Evolutionary conservation across 1,140 invertebrate species (phyloP).

Genomic region (Trichonephila clavata): DNA sequence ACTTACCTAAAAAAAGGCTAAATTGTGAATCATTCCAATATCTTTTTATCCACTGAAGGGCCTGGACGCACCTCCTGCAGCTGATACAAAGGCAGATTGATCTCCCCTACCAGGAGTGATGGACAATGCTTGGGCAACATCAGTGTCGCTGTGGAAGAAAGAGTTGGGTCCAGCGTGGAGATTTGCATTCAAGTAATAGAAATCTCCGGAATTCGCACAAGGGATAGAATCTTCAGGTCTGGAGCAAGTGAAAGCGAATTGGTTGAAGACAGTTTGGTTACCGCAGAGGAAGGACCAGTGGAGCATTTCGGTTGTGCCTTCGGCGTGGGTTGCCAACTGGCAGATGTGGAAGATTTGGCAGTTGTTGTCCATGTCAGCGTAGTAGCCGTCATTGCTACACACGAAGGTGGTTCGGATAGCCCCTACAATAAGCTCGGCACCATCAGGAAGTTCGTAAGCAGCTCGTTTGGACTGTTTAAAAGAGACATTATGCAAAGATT

Average conservation of each 20-base stretch:
- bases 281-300: constrained; percentile 94
- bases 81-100: not conserved
- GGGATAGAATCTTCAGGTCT: constrained; percentile 79
- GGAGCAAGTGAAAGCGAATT: constrained; percentile 84
- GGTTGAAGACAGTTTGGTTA: constrained; percentile 89
- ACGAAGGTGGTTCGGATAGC: constrained; percentile 78
- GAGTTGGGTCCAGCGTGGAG: constrained; percentile 72
- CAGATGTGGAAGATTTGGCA: constrained; percentile 81
- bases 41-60: not conserved
- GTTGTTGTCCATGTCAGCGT: constrained; percentile 81
- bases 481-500: not conserved
- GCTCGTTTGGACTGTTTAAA: constrained; percentile 67
- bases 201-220: constrained; percentile 79
- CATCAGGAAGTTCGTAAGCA: constrained; percentile 78
- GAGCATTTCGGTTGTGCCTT: constrained; percentile 81
- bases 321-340: constrained; percentile 85
- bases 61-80: not conserved
- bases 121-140: constrained; percentile 64
- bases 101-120: constrained; percentile 54
- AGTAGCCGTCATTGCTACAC: constrained; percentile 80
- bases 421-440: constrained; percentile 78
- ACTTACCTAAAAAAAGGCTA: too few species aligned
- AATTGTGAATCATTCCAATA: not conserved
- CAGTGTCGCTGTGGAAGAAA: constrained; percentile 74
- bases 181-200: constrained; percentile 79